A percentile compares a stretch with the other conserved stretches of the same genome.
Evolutionary conservation across 2,888 invertebrate species (phyloP).

Genomic region (Mimumesa dahlbomi): DNA sequence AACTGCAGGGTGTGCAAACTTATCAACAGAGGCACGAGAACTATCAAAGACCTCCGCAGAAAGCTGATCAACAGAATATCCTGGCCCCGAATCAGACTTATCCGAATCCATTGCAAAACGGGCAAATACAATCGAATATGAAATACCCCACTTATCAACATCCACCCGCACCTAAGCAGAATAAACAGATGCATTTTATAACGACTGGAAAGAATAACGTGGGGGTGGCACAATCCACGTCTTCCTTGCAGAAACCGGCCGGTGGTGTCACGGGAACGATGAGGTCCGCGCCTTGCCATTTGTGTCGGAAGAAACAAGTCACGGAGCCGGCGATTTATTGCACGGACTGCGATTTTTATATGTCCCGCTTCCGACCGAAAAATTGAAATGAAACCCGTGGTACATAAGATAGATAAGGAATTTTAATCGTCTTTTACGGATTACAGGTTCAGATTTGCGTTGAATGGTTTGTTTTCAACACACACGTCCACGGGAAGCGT

Average conservation of each 20-base stretch:
- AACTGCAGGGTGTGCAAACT: constrained; percentile 60
- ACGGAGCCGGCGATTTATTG: constrained; percentile 91
- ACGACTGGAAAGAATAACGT: constrained; percentile 87
- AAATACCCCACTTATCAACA: constrained; percentile 85
- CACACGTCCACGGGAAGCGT: no score
- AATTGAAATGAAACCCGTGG: constrained; percentile 80
- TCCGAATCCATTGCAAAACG: constrained; percentile 74
- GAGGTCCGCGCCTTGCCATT: constrained; percentile 88
- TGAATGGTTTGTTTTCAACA: no score
- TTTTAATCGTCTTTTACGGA: no score
- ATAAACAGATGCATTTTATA: constrained; percentile 86
- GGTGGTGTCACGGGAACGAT: constrained; percentile 41
- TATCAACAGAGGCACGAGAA: constrained; percentile 61
- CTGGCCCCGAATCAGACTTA: constrained; percentile 74
- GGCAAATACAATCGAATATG: constrained; percentile 75
- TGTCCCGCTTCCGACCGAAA: constrained; percentile 90
- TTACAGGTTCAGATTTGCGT: no score
- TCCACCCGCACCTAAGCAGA: constrained; percentile 82
- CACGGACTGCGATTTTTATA: constrained; percentile 95
- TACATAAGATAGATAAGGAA: no score
- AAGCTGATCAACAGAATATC: constrained; percentile 75
- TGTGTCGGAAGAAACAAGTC: constrained; percentile 93
- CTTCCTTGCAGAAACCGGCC: constrained; percentile 50
- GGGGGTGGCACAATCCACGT: constrained; percentile 84
- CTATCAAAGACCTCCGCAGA: constrained; percentile 79